Percentiles rank a stretch among this genome's conserved stretches.
These are phyloP conservation scores for Himalopsyche phryganea DNA, from an alignment of 1,140 invertebrate species.

Conservation along the genomic window DNA sequence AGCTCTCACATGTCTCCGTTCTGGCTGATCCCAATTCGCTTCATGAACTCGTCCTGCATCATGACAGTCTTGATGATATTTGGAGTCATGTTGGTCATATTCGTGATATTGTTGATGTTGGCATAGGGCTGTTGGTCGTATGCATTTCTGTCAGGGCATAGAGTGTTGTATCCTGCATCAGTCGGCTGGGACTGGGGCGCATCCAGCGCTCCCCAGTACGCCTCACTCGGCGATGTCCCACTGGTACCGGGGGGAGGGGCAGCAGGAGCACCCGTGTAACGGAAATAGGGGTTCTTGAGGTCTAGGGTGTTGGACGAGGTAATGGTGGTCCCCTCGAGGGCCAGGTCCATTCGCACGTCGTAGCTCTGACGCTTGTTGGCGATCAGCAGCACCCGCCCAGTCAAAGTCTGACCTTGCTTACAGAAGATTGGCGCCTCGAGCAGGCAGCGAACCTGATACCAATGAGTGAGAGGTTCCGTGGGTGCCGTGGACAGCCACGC, in stretches of 20 bases:
- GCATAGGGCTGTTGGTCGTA: slow-evolving; percentile 47
- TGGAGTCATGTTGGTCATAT: slow-evolving; percentile 41
- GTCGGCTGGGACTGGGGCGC: slow-evolving; percentile 46
- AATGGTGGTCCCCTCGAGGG: slow-evolving; percentile 81
- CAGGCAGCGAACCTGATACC: slow-evolving; percentile 98
- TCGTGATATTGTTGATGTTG: slow-evolving; percentile 34
- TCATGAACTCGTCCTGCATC: slow-evolving; percentile 53
- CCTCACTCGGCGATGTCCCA: slow-evolving; percentile 86
- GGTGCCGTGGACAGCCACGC: slow-evolving; percentile 98
- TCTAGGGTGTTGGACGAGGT: slow-evolving; percentile 89
- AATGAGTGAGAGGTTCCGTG: slow-evolving; percentile 97
- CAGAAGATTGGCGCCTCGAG: slow-evolving; percentile 91
- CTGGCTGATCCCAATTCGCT: slow-evolving; percentile 52
- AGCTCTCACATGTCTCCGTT: slow-evolving; percentile 44
- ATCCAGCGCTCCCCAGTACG: slow-evolving; percentile 84
- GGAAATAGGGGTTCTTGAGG: slow-evolving; percentile 98
- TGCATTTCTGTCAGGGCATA: slow-evolving; percentile 42
- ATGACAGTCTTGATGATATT: slow-evolving; percentile 53
- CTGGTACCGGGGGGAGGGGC: slow-evolving; percentile 86
- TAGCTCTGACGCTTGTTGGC: slow-evolving; percentile 98
- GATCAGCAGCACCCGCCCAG: slow-evolving; percentile 81
- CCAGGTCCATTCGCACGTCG: slow-evolving; percentile 95
- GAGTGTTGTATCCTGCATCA: slow-evolving; percentile 23
- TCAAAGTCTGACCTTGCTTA: slow-evolving; percentile 89
- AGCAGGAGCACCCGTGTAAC: slow-evolving; percentile 83